These are phyloP conservation scores for Pocillopora meandrina DNA, from an alignment of 92 coral and sea anemone genomes.

Conservation along the genomic window DNA sequence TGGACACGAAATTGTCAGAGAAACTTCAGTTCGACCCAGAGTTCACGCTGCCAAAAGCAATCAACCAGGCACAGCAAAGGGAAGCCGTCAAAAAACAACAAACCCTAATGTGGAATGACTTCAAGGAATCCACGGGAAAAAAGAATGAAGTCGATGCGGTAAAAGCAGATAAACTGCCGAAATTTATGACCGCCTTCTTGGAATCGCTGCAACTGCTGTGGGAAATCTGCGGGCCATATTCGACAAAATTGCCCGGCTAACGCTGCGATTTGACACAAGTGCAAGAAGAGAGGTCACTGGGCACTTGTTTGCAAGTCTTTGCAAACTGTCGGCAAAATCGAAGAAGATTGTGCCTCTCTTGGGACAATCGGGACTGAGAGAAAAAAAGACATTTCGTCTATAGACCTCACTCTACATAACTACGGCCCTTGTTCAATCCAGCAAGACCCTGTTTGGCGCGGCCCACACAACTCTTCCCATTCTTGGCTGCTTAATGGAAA, in stretches of 20 bases:
- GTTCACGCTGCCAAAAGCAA: constrained; percentile 1
- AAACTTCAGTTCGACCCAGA: constrained; percentile 40
- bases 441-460: constrained; percentile 30
- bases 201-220: constrained; percentile 18
- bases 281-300: constrained; percentile 60
- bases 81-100: constrained; percentile 23
- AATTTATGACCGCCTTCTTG: not conserved
- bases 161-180: constrained; percentile 12
- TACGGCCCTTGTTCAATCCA: constrained; percentile 20
- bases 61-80: not conserved
- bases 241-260: constrained; percentile 53
- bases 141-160: constrained; percentile 23
- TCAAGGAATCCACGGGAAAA: constrained; percentile 1
- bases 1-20: constrained; percentile 15
- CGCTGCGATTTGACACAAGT: constrained; percentile 45
- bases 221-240: constrained; percentile 23
- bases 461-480: constrained; percentile 25
- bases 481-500: constrained; percentile 16
- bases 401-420: constrained; percentile 23
- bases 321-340: constrained; percentile 15
- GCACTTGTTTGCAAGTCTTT: constrained; percentile 7
- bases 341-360: constrained; percentile 31
- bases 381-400: constrained; percentile 23
- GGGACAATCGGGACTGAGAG: constrained; percentile 28
- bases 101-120: not conserved